Conservation (phyloP, 2,113 vertebrate species). For the Archilochus colubris region DNA sequence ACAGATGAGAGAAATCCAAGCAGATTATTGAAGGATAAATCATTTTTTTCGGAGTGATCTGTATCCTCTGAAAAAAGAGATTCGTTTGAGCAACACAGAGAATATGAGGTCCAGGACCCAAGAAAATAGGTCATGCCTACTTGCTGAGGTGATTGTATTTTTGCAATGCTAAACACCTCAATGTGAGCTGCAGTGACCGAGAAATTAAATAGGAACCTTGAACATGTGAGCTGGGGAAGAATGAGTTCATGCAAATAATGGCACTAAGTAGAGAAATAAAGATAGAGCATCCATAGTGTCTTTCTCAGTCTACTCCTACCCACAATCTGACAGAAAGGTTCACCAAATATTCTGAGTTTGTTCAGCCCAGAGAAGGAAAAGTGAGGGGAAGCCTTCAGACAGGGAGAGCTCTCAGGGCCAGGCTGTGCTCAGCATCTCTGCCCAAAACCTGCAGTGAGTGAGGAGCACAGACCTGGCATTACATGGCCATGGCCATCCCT, state of each 20-base stretch:
- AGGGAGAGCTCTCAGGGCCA: not conserved
- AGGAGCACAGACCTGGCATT: not conserved
- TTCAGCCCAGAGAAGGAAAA: not conserved
- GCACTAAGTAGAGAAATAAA: not conserved
- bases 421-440: not conserved
- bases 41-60: not conserved
- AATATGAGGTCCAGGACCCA: slow-evolving; percentile 14
- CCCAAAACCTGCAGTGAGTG: accelerated
- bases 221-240: not conserved
- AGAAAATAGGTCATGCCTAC: slow-evolving; percentile 51
- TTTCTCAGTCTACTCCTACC: not conserved
- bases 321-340: not conserved
- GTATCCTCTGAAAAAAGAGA: not conserved
- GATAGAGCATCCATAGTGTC: not conserved
- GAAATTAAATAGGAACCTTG: slow-evolving; percentile 39
- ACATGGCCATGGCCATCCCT: not conserved
- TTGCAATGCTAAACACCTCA: slow-evolving; percentile 45
- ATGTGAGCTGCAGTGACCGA: slow-evolving; percentile 6
- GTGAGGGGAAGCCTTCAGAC: accelerated
- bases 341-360: not conserved
- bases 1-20: not conserved
- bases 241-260: not conserved
- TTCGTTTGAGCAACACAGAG: not conserved
- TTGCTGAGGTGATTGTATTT: slow-evolving; percentile 34
- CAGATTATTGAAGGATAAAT: slow-evolving; percentile 20